phyloP scores from a whole-genome alignment of 2,113 vertebrate genomes.

The Paramormyrops kingsleyae region DNA sequence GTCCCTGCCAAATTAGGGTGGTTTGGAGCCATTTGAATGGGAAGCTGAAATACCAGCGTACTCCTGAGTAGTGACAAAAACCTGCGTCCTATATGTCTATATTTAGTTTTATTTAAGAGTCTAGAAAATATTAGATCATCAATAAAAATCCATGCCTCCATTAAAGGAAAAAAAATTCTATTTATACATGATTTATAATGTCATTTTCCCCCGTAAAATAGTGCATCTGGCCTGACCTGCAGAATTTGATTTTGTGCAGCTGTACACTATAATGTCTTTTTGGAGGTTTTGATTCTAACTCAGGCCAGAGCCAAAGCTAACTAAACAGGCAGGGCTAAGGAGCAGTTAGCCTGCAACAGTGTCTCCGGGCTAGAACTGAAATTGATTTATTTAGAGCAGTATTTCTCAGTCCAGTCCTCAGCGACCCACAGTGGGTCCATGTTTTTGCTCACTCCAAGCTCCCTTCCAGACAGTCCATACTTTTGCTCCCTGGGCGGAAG shows the following conservation, averaged over 20 bases:
- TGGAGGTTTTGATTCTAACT: neutral
- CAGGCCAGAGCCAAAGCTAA: neutral
- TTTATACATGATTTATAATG: conserved; percentile 3
- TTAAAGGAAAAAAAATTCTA: neutral
- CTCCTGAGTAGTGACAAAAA: neutral
- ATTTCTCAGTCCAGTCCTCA: no score
- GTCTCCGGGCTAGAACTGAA: neutral
- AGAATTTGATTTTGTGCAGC: conserved; percentile 11
- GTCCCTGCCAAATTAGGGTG: neutral
- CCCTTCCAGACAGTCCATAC: no score
- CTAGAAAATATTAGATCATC: neutral
- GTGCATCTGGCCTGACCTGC: neutral
- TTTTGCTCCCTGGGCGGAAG: no score
- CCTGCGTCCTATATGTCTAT: neutral
- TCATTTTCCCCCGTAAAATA: neutral
- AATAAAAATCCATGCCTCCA: neutral
- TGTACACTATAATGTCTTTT: neutral
- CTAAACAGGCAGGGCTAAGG: neutral
- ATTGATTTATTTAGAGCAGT: neutral
- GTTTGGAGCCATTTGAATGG: neutral
- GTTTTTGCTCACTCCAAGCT: no score
- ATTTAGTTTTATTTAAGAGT: neutral
- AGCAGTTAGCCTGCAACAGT: neutral
- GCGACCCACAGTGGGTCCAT: no score
- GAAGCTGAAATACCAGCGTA: neutral